phyloP scores from a whole-genome alignment of 2,113 vertebrate species.

The Actinemys pallida region DNA sequence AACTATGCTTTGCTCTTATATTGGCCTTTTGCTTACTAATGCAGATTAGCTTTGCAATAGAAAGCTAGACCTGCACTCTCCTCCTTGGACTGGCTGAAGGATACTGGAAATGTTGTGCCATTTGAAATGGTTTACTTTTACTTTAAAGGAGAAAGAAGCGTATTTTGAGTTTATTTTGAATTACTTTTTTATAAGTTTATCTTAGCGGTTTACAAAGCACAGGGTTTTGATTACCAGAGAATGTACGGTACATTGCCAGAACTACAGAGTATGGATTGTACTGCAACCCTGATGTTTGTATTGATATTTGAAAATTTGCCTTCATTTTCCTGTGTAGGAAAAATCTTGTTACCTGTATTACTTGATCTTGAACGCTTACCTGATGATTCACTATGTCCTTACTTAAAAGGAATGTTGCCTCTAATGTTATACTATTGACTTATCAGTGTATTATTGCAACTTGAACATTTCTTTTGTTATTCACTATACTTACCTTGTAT shows the following conservation, averaged over 20 bases:
- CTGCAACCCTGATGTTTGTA: constrained; percentile 78
- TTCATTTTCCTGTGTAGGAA: constrained; percentile 83
- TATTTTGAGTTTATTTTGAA: constrained; percentile 28
- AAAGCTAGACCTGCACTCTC: constrained; percentile 25
- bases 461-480: constrained; percentile 81
- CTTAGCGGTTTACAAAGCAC: constrained; percentile 70
- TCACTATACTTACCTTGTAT: constrained; percentile 80
- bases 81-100: constrained; percentile 60
- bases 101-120: constrained; percentile 17
- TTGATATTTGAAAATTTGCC: constrained; percentile 83
- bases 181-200: constrained; percentile 58
- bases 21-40: not conserved
- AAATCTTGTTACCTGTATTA: constrained; percentile 83
- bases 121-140: constrained; percentile 18
- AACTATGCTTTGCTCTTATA: constrained; percentile 34
- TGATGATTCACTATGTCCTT: constrained; percentile 81
- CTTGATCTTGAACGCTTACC: constrained; percentile 82
- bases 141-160: constrained; percentile 34
- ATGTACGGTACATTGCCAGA: constrained; percentile 73
- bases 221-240: constrained; percentile 70
- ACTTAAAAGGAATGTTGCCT: constrained; percentile 79
- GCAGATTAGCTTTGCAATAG: constrained; percentile 47
- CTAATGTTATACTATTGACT: constrained; percentile 78
- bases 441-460: constrained; percentile 80
- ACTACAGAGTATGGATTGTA: constrained; percentile 75